Conservation (phyloP, 2,797 vertebrate species). For the Cossypha heuglini region DNA sequence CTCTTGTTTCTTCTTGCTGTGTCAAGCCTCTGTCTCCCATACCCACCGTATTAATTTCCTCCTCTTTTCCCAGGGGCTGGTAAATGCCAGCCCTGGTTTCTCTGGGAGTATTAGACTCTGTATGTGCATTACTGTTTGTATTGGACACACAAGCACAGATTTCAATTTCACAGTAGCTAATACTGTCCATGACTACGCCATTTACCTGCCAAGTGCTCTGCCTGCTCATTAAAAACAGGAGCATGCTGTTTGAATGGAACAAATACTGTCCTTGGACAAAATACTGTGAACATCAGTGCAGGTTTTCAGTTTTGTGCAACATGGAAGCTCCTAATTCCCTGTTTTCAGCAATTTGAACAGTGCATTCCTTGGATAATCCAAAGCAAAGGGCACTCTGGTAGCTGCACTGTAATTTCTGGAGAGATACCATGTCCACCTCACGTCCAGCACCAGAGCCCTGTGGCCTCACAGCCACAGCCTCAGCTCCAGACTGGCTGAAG, state of each 20-base stretch:
- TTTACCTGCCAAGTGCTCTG: slow-evolving; percentile 34
- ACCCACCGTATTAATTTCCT: neutral
- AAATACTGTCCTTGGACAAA: neutral
- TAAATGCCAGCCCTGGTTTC: neutral
- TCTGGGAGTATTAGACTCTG: neutral
- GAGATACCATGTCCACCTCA: rapidly evolving
- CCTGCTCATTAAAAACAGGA: slow-evolving; percentile 22
- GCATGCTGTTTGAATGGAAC: neutral
- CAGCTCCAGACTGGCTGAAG: neutral
- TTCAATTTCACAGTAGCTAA: slow-evolving; percentile 3
- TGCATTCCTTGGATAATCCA: neutral
- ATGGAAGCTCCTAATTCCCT: neutral
- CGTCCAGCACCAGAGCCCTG: neutral
- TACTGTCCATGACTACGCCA: neutral
- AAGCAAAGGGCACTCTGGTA: neutral
- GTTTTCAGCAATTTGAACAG: neutral
- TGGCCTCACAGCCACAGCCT: neutral
- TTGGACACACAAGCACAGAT: slow-evolving; percentile 12
- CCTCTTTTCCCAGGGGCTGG: neutral
- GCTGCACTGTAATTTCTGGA: neutral
- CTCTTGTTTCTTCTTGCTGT: neutral
- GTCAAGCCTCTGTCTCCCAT: neutral
- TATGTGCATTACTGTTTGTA: neutral
- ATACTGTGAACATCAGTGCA: neutral
- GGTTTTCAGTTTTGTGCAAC: neutral